These are phyloP conservation scores for Beaufortia kweichowensis DNA, from an alignment of 2,113 vertebrate genomes.

Conservation along the genomic window DNA sequence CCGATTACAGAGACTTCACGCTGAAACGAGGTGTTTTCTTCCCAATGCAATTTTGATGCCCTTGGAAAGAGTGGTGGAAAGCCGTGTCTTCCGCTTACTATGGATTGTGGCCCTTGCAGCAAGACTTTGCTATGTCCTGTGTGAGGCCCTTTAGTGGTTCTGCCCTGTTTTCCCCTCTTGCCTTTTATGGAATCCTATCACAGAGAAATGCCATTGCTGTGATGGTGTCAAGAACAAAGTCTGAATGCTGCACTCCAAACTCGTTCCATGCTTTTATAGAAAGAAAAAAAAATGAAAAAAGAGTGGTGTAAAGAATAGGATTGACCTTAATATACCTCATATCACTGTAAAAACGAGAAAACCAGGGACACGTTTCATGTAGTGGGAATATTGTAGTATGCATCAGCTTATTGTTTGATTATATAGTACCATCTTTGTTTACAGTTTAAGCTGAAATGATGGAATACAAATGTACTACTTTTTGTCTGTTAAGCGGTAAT, in stretches of 20 bases:
- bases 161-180: background rate
- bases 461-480: slow-evolving; percentile 62
- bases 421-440: slow-evolving; percentile 77
- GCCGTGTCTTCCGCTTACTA: slow-evolving; percentile 46
- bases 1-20: slow-evolving; percentile 49
- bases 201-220: slow-evolving; percentile 28
- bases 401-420: slow-evolving; percentile 76
- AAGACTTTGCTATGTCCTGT: background rate
- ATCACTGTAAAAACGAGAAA: slow-evolving; percentile 67
- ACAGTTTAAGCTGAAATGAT: slow-evolving; percentile 72
- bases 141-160: slow-evolving; percentile 2
- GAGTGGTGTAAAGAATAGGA: slow-evolving; percentile 64
- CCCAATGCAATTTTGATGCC: slow-evolving; percentile 45
- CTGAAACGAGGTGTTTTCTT: slow-evolving; percentile 42
- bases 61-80: slow-evolving; percentile 34
- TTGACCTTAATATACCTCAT: slow-evolving; percentile 83
- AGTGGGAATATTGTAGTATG: slow-evolving; percentile 79
- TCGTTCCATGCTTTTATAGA: slow-evolving; percentile 73
- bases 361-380: slow-evolving; percentile 80
- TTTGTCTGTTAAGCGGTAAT: slow-evolving; percentile 71
- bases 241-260: slow-evolving; percentile 70
- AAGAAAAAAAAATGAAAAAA: slow-evolving; percentile 46
- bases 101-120: slow-evolving; percentile 16
- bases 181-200: slow-evolving; percentile 13
- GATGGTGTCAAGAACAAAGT: slow-evolving; percentile 66